Conservation (phyloP, 2,113 vertebrate species). For the Chaetops frenatus region DNA sequence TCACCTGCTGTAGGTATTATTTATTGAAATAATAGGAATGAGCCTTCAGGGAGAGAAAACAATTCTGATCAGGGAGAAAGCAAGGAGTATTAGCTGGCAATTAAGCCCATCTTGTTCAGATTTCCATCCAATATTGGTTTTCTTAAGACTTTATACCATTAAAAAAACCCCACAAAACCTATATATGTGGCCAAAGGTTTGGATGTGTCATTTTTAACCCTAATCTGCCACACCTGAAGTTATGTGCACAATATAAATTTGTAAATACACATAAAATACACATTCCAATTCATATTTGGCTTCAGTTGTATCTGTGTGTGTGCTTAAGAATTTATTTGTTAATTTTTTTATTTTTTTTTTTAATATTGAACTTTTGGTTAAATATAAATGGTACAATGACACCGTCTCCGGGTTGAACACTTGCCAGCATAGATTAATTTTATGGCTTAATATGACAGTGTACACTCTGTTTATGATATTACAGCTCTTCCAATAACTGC, state of each 20-base stretch:
- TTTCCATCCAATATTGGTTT: neutral
- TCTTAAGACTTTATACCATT: neutral
- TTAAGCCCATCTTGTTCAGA: neutral
- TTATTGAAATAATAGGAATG: neutral
- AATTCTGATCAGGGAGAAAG: neutral
- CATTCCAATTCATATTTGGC: neutral
- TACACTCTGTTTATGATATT: neutral
- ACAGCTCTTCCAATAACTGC: neutral
- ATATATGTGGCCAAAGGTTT: neutral
- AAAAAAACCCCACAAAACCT: neutral
- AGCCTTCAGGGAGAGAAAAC: neutral
- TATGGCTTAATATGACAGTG: neutral
- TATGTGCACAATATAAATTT: neutral
- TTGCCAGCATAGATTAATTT: slow-evolving; percentile 6
- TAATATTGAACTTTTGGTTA: neutral
- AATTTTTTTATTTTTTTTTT: neutral
- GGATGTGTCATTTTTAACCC: neutral
- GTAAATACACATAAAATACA: neutral
- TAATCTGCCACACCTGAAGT: neutral
- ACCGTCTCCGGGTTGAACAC: neutral
- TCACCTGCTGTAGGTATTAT: neutral
- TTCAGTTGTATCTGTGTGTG: fast-evolving
- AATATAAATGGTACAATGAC: neutral
- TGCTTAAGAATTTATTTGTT: neutral
- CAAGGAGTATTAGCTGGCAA: neutral